Base-by-base conservation (phyloP, 2,888 invertebrate genomes). In the Megamerina dolium region DNA sequence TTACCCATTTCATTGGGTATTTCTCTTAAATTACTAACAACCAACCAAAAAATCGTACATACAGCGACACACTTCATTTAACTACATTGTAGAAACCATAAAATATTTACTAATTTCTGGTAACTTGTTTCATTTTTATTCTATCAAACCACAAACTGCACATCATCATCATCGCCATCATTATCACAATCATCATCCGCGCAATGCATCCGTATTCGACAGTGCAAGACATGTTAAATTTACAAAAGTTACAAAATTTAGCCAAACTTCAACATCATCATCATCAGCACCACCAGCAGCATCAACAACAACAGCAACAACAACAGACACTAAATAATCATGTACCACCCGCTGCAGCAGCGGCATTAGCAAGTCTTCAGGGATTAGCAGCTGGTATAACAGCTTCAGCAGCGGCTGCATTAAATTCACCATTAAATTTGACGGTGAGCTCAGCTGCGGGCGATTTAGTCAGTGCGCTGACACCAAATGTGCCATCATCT, bases 341-440 rank as follows among this genome's bases (percentile, higher is more conserved):
- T 36, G 48, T 49, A 57, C 75, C 74, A 42, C 72, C 78, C 41
- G 73, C 77, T 34, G 70, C 77, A 34, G 72, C 74, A 41, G 81
- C 82, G 19, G 78, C 78, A 58, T 76, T 80, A 49, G 81, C 83
- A 45, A 78, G 79, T 56, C 74, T 82, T 54, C 80, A 81, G 63
- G 80, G 77, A 63, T 68, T 76, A 59, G 72, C 75, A 19, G 58
- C 58, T 18, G 62, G 61, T 44, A 61, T 64, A 50, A 60, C 63
- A 51, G 64, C 66, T 37, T 59, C 61, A 50, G 63, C 64, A 37
- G 73, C 75, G 53, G 63, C 64, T 54, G 81, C 85, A 62, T 83
- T 84, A 73, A 85, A 87, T 72, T 85, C 87, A 45, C 88, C 88
- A 23, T 77, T 89, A 58, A 89, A 89, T 73, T 76, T 89, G 59